phyloP scores from a whole-genome alignment of 2,888 invertebrate species.

The Phaonia tiefii region DNA sequence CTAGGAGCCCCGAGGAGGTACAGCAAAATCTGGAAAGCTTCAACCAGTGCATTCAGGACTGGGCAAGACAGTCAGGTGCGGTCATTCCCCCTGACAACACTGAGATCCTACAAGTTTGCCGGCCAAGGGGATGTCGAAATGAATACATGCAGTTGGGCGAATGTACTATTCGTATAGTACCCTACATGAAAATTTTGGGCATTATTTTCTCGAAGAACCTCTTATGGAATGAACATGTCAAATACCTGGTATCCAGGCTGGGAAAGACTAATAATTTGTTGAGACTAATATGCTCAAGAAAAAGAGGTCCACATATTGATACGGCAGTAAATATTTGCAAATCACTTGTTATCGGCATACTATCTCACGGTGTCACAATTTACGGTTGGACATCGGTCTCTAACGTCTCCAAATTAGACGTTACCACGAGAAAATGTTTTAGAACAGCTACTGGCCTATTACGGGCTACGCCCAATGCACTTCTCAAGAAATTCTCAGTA shows the following conservation, averaged over 20 bases:
- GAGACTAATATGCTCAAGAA: constrained; percentile 43
- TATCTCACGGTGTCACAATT: constrained; percentile 39
- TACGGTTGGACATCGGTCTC: constrained; percentile 41
- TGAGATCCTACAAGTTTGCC: constrained; percentile 7
- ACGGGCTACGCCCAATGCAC: too few relatives aligned
- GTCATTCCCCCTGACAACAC: neutral
- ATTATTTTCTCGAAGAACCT: neutral
- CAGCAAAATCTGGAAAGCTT: neutral
- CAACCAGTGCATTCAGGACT: neutral
- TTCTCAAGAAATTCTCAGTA: too few relatives aligned
- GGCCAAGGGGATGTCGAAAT: neutral
- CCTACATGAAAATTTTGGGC: too few relatives aligned
- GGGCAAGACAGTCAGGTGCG: neutral
- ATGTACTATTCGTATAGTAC: too few relatives aligned
- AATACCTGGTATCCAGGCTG: constrained; percentile 14
- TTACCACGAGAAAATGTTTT: too few relatives aligned
- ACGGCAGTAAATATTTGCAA: too few relatives aligned
- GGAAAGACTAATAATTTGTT: constrained; percentile 44
- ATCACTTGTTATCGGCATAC: constrained; percentile 28
- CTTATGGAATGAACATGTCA: too few relatives aligned
- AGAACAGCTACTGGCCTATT: too few relatives aligned
- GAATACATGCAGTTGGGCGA: too few relatives aligned
- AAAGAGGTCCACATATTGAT: constrained; percentile 46
- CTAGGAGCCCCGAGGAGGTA: neutral
- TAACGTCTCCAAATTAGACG: constrained; percentile 22